phyloP scores from a whole-genome alignment of 2,888 invertebrate species.

The Epiblema foenella region DNA sequence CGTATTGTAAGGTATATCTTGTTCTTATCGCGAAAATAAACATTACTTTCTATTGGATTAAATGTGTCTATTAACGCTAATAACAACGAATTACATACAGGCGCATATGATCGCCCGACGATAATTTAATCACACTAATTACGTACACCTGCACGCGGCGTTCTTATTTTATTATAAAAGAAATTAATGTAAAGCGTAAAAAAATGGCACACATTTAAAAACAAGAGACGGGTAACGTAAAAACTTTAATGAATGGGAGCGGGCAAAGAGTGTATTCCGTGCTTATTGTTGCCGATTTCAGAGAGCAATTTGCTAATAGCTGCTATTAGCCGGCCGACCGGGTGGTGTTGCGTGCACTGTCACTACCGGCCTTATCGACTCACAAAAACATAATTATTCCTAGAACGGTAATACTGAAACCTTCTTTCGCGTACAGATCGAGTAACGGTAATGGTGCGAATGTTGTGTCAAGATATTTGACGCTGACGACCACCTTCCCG shows the following conservation, averaged over 20 bases:
- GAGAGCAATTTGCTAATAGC: conserved; percentile 79
- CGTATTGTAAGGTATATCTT: background rate
- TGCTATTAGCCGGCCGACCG: conserved; percentile 74
- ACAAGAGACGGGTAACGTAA: conserved; percentile 69
- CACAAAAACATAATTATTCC: conserved; percentile 78
- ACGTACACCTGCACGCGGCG: conserved; percentile 65
- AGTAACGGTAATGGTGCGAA: conserved; percentile 68
- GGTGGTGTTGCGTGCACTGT: conserved; percentile 67
- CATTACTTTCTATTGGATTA: conserved; percentile 6
- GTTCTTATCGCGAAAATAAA: background rate
- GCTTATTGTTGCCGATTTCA: conserved; percentile 81
- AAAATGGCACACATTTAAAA: conserved; percentile 73
- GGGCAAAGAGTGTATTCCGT: conserved; percentile 77
- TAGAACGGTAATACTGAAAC: conserved; percentile 80
- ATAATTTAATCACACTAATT: conserved; percentile 76
- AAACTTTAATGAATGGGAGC: conserved; percentile 76
- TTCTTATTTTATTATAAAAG: conserved; percentile 66
- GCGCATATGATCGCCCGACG: conserved; percentile 62
- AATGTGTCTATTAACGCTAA: conserved; percentile 28
- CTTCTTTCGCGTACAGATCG: conserved; percentile 65
- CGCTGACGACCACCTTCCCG: conserved; percentile 52
- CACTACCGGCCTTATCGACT: conserved; percentile 70
- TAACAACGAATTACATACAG: conserved; percentile 23
- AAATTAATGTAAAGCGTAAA: conserved; percentile 60
- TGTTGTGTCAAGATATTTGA: conserved; percentile 64